Evolutionary conservation across 2,113 vertebrate species (phyloP).

Genomic region (Ascaphus truei): DNA sequence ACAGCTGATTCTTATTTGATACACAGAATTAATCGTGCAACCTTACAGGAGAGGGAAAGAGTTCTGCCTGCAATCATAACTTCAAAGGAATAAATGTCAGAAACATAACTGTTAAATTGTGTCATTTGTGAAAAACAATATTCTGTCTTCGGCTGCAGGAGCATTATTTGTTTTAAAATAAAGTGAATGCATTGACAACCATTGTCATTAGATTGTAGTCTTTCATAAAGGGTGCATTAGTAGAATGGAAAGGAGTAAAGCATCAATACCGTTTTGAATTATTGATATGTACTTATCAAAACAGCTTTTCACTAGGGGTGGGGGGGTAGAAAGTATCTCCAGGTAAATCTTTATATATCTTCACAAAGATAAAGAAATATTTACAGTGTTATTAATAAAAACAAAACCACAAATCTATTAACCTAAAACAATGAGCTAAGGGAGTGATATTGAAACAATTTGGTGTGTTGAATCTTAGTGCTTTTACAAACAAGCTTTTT

Average conservation of each 20-base stretch:
- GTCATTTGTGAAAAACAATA: constrained; percentile 23
- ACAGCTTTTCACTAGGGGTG: neutral
- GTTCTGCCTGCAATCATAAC: neutral
- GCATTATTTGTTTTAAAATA: neutral
- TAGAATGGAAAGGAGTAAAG: neutral
- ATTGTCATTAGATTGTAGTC: constrained; percentile 20
- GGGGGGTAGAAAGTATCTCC: too few relatives aligned
- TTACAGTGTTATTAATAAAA: too few relatives aligned
- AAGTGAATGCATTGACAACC: neutral
- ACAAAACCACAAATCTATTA: neutral
- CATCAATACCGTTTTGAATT: constrained; percentile 16
- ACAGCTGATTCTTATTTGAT: constrained; percentile 16
- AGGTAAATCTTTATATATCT: too few relatives aligned
- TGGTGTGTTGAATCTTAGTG: too few relatives aligned
- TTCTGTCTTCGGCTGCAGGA: neutral
- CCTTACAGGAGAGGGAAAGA: neutral
- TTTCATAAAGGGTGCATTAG: constrained; percentile 27
- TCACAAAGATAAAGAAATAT: neutral
- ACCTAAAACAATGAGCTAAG: neutral
- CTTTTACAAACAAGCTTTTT: too few relatives aligned
- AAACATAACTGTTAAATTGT: constrained; percentile 18
- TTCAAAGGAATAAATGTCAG: constrained; percentile 28
- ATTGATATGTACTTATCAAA: constrained; percentile 24
- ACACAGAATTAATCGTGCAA: constrained; percentile 19
- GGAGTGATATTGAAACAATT: too few relatives aligned